Conservation (phyloP, 1,140 invertebrate species). For the Pseudomyrmex flavicornis region DNA sequence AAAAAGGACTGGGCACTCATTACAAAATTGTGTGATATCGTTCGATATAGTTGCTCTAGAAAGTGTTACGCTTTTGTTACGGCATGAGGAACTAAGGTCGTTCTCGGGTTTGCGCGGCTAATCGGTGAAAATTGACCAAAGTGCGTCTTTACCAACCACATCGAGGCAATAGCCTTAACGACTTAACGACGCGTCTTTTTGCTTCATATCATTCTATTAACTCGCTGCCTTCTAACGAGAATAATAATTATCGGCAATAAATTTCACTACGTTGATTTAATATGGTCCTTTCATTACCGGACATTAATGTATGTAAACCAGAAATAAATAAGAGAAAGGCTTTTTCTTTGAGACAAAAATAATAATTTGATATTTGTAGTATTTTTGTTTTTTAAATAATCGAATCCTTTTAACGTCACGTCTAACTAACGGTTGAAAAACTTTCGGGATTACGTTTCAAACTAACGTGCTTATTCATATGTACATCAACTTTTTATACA, state of each 20-base stretch:
- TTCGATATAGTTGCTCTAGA: neutral
- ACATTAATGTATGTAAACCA: neutral
- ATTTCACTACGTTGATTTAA: conserved; percentile 60
- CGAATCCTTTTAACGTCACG: too few species aligned
- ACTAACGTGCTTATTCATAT: too few species aligned
- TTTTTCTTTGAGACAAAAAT: neutral
- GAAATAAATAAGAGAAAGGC: neutral
- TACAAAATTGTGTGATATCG: too few species aligned
- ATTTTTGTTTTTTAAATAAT: too few species aligned
- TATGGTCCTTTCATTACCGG: neutral
- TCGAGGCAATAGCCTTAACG: conserved; percentile 71
- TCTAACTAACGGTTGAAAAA: too few species aligned
- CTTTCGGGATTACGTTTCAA: too few species aligned
- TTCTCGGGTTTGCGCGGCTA: conserved; percentile 56
- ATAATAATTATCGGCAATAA: conserved; percentile 74
- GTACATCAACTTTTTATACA: too few species aligned
- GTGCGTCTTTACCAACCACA: conserved; percentile 50
- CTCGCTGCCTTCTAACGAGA: conserved; percentile 36
- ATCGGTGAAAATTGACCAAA: conserved; percentile 66
- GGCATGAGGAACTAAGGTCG: neutral
- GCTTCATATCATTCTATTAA: conserved; percentile 49
- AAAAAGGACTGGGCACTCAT: neutral
- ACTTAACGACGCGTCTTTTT: conserved; percentile 66
- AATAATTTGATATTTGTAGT: too few species aligned
- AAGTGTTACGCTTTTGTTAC: conserved; percentile 13